Evolutionary conservation across 92 coral and sea anemone species (phyloP).

Genomic region (Epizoanthus illoricatus): DNA sequence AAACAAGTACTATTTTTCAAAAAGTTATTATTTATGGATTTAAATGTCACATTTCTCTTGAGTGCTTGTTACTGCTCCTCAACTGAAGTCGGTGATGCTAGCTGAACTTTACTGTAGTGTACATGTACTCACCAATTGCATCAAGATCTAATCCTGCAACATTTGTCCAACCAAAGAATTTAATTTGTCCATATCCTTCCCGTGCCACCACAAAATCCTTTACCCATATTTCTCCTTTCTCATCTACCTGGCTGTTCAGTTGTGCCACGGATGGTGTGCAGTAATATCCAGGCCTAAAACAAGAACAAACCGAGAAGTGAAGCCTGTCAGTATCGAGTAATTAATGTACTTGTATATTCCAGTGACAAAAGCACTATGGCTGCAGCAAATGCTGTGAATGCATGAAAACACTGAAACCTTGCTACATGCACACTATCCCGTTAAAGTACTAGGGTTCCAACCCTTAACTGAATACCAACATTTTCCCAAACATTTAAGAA

Average conservation of each 20-base stretch:
- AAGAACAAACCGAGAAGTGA: not conserved
- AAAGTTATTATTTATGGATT: too few species aligned
- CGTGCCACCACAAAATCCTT: conserved; percentile 86
- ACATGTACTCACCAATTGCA: conserved; percentile 75
- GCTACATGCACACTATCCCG: not conserved
- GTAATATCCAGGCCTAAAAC: conserved; percentile 78
- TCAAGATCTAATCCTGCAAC: conserved; percentile 94
- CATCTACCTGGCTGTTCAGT: conserved; percentile 76
- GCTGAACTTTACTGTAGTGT: not conserved
- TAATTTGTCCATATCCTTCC: conserved; percentile 89
- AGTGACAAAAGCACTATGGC: not conserved
- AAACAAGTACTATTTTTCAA: too few species aligned
- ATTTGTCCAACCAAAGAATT: conserved; percentile 87
- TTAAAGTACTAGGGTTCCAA: too few species aligned
- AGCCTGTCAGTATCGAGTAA: not conserved
- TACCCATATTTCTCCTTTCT: conserved; percentile 84
- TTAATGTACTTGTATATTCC: not conserved
- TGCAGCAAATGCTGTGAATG: not conserved
- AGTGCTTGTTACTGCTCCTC: not conserved
- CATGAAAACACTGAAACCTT: not conserved
- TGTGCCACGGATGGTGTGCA: conserved; percentile 74
- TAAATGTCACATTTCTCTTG: too few species aligned
- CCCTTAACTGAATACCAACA: too few species aligned
- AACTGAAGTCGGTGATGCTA: not conserved
- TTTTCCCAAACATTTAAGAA: too few species aligned